Base-by-base conservation (phyloP, 1,140 invertebrate species). In the Drosophila lini region DNA sequence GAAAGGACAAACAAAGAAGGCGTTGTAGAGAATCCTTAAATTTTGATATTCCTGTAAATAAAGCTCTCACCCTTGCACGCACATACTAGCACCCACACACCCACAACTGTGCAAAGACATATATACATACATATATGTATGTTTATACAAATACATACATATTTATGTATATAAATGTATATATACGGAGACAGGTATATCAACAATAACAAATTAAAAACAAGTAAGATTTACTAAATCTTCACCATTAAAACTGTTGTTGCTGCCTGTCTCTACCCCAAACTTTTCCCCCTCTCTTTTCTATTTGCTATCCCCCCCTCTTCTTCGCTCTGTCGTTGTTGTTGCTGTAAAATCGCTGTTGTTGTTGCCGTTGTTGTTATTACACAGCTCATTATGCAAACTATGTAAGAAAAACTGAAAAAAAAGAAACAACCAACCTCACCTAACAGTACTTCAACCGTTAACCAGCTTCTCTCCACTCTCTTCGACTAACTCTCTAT, bases 291-390 rank as follows among this genome's bases (percentile, higher is more conserved):
- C 58, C 40, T 48, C 47, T 69, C n/a, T 50, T 15, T 25, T 59
- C 56, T 78, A 22, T 38, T 28, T 53, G 42, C 16, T 42, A 38
- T 38, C 42, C 41, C 45, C 41, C 80, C 41, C 38, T 53, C 13
- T 70, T 28, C 69, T 59, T 56, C 40, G 71, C 22, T 59, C 62
- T 85, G 62, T 61, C 67, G 64, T 61, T 78, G 74, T 60, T 78
- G 74, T 69, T 69, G 80, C 59, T 82, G 70, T 55, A 58, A 78
- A 6, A 38, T 47, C 77, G 80, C 41, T 60, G 80, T 71, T 78
- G 62, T 34, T 78, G 47, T 34, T 58, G 63, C 44, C 63, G 69
- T 56, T 75, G 69, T 48, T 63, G 69, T 74, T 74, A 53, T 57
- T 64, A 74, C 73, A 69, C 65, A 69, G 64, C 65, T 63, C 65